These are phyloP conservation scores for Odiellus spinosus DNA, from an alignment of 2,888 invertebrate genomes.

Conservation along the genomic window DNA sequence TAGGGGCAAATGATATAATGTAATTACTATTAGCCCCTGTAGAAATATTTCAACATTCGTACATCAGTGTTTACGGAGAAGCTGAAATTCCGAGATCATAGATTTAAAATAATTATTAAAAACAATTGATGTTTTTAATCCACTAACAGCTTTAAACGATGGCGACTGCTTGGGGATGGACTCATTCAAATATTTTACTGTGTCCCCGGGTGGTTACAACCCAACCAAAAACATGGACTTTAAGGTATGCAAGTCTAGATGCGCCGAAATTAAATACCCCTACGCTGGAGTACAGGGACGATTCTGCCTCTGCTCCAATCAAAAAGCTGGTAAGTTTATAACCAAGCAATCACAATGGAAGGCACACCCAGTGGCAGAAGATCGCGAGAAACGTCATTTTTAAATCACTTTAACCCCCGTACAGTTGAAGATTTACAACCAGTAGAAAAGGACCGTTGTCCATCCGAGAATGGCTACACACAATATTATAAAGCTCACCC, in stretches of 20 bases:
- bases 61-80: too few relatives aligned
- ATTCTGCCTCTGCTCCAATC: constrained; percentile 12
- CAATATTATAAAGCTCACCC: constrained; percentile 14
- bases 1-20: too few relatives aligned
- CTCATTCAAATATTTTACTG: constrained; percentile 17
- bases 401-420: too few relatives aligned
- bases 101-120: constrained; percentile 1
- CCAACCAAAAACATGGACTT: constrained; percentile 13
- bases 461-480: not conserved
- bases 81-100: not conserved
- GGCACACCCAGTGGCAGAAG: too few relatives aligned
- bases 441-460: not conserved
- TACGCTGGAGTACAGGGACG: constrained; percentile 13
- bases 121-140: constrained; percentile 1
- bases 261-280: constrained; percentile 14
- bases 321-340: constrained; percentile 7
- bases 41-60: too few relatives aligned
- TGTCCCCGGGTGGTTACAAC: constrained; percentile 20
- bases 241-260: constrained; percentile 14
- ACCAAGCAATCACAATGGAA: not conserved
- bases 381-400: too few relatives aligned
- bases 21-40: too few relatives aligned
- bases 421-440: not conserved
- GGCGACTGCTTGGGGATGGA: constrained; percentile 19
- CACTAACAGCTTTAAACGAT: constrained; percentile 9